Base-by-base conservation (phyloP, 2,113 vertebrate species). In the Melanostigma gelatinosum region DNA sequence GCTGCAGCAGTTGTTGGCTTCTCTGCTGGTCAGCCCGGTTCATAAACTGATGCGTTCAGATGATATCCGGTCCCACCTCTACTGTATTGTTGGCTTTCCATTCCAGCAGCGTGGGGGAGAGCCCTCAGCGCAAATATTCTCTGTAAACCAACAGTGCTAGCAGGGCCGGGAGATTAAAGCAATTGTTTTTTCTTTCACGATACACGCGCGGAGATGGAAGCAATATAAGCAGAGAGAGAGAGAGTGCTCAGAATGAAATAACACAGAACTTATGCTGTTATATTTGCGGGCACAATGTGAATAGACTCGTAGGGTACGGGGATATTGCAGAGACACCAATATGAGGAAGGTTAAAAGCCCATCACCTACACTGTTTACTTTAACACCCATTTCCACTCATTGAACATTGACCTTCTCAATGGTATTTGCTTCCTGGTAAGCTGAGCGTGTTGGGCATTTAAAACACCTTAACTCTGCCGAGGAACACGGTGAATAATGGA, bases 361-460 rank as follows among this genome's bases (percentile, higher is more conserved):
- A 44, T 75, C 61, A 67, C 44, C 44, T 58, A 20, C 20, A 55
- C 15, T 75, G 82, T 85, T 90, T 85, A 81, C 72, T 62, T 85
- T 68, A 42, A 72, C 78, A 84, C 74, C 71, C 54, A 61, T 78
- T 76, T 74, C 73, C 52, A 63, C 73, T 71, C 57, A 36, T 46
- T 68, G 74, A 80, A 75, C 71, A 57, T 18, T 84, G 82, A 83
- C 89, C 86, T 88, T 88, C 85, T 42, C 57, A 83, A 64, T 90
- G 89, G 83, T 88, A 92, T 92, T 89, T 88, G 76, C 57, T 85
- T 88, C 54, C 46, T 57, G 72, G 86, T 81, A 82, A 83, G 70
- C 55, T 71, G 69, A 88, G 64, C 38, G 10, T 85, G 86, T 83
- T 73, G 90, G 87, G 80, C 85, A 88, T 91, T 92, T 89, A 13